Evolutionary conservation across 2,113 vertebrate genomes (phyloP).

Genomic region (Epinephelus moara): DNA sequence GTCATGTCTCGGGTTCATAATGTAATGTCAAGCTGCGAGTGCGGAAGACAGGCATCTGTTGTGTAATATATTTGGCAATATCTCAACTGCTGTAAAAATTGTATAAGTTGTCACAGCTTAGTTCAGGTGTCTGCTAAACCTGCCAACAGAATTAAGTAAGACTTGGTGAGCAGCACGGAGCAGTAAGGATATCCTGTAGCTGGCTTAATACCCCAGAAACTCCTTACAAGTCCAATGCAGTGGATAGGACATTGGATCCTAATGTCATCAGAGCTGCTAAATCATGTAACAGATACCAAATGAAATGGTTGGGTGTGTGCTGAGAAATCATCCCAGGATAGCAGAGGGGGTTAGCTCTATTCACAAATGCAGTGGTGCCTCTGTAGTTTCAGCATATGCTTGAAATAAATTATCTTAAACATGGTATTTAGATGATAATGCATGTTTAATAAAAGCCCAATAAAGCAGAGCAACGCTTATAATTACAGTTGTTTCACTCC

Average conservation of each 20-base stretch:
- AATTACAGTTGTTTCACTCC: background rate
- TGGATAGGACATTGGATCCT: slow-evolving; percentile 49
- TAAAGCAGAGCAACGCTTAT: background rate
- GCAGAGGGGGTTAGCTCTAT: background rate
- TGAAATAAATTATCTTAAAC: background rate
- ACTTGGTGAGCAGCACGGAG: slow-evolving; percentile 19
- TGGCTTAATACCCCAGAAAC: slow-evolving; percentile 33
- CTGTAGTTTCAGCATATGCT: background rate
- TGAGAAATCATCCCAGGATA: slow-evolving; percentile 39
- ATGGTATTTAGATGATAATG: background rate
- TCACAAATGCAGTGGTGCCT: background rate
- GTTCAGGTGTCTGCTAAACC: slow-evolving; percentile 46
- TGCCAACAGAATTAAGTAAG: slow-evolving; percentile 37
- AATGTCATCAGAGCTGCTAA: slow-evolving; percentile 59
- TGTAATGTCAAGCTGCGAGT: slow-evolving; percentile 26
- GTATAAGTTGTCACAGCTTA: slow-evolving; percentile 30
- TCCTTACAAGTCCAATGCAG: slow-evolving; percentile 40
- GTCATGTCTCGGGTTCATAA: background rate
- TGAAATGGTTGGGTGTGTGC: slow-evolving; percentile 42
- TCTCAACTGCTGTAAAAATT: slow-evolving; percentile 15
- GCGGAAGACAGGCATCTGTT: slow-evolving; percentile 42
- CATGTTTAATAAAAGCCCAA: background rate
- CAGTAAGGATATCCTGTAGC: slow-evolving; percentile 55
- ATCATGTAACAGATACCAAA: slow-evolving; percentile 62
- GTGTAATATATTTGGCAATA: slow-evolving; percentile 41